Evolutionary conservation across 2,797 vertebrate species (phyloP).

Genomic region (Arrhamphus sclerolepis): DNA sequence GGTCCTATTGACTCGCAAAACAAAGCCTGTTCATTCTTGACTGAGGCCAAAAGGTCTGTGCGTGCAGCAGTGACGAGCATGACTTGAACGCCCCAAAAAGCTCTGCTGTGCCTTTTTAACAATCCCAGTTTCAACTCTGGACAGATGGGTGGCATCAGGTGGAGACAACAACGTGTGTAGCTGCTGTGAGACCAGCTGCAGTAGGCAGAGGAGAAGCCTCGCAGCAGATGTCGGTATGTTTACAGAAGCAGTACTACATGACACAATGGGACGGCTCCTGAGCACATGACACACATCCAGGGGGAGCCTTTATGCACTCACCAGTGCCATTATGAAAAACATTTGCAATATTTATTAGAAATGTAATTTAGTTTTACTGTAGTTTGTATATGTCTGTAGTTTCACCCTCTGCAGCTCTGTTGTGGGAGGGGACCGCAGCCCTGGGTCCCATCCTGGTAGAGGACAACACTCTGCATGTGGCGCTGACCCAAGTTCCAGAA

Average conservation of each 20-base stretch:
- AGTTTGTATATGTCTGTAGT: too few relatives aligned
- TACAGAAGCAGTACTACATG: slow-evolving; percentile 3
- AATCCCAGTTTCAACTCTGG: not conserved
- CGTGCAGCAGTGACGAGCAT: not conserved
- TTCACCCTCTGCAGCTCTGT: slow-evolving; percentile 26
- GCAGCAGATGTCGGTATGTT: slow-evolving; percentile 48
- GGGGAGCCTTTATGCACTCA: too few relatives aligned
- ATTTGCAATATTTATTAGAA: too few relatives aligned
- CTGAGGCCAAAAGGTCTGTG: slow-evolving; percentile 60
- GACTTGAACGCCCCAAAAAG: not conserved
- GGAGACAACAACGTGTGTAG: slow-evolving; percentile 74
- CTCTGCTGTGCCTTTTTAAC: slow-evolving; percentile 1
- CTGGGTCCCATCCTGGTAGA: slow-evolving; percentile 63
- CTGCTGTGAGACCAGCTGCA: slow-evolving; percentile 69
- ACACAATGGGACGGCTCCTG: slow-evolving; percentile 9
- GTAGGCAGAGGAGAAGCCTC: slow-evolving; percentile 45
- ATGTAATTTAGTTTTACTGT: too few relatives aligned
- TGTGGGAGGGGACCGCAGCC: slow-evolving; percentile 33
- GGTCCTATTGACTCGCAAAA: slow-evolving; percentile 42
- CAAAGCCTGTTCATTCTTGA: slow-evolving; percentile 71
- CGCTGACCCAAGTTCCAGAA: slow-evolving; percentile 2
- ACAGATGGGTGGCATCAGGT: slow-evolving; percentile 76
- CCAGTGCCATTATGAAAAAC: too few relatives aligned
- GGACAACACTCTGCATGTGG: not conserved
- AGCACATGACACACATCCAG: not conserved